phyloP scores from a whole-genome alignment of 2,113 vertebrate genomes.

The Microtus montanus region DNA sequence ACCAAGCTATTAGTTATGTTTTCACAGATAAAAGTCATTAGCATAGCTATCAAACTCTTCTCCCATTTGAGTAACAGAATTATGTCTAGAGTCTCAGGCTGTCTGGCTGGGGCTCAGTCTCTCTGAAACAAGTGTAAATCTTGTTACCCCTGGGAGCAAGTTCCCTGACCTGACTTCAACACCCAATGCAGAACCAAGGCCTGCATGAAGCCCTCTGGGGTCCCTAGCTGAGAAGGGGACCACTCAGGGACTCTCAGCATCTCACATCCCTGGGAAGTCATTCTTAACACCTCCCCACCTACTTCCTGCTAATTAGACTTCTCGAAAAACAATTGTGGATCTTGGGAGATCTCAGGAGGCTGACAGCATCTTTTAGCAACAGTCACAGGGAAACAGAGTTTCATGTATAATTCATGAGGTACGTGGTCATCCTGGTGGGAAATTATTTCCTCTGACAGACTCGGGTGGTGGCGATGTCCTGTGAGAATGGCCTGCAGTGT shows the following conservation, averaged over 20 bases:
- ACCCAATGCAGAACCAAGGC: not conserved
- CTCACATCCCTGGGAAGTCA: slow-evolving; percentile 70
- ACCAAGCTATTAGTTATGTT: slow-evolving; percentile 93
- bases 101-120: slow-evolving; percentile 82
- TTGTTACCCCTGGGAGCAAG: slow-evolving; percentile 80
- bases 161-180: slow-evolving; percentile 55
- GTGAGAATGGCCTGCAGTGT: slow-evolving; percentile 84
- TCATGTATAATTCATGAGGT: slow-evolving; percentile 89
- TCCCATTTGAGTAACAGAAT: slow-evolving; percentile 91
- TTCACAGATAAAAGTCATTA: slow-evolving; percentile 93
- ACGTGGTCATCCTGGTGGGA: slow-evolving; percentile 85
- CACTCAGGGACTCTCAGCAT: slow-evolving; percentile 36
- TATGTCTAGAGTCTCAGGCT: slow-evolving; percentile 86
- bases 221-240: slow-evolving; percentile 48
- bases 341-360: slow-evolving; percentile 83
- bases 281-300: slow-evolving; percentile 80
- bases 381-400: slow-evolving; percentile 84
- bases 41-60: slow-evolving; percentile 91
- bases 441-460: slow-evolving; percentile 88
- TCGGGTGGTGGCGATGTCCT: slow-evolving; percentile 83
- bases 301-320: slow-evolving; percentile 83
- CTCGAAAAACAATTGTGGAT: slow-evolving; percentile 84
- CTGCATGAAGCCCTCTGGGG: not conserved
- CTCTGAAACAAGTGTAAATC: slow-evolving; percentile 86
- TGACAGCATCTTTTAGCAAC: slow-evolving; percentile 85